Base-by-base conservation (phyloP, 2,113 vertebrate genomes). In the Silurus asotus region DNA sequence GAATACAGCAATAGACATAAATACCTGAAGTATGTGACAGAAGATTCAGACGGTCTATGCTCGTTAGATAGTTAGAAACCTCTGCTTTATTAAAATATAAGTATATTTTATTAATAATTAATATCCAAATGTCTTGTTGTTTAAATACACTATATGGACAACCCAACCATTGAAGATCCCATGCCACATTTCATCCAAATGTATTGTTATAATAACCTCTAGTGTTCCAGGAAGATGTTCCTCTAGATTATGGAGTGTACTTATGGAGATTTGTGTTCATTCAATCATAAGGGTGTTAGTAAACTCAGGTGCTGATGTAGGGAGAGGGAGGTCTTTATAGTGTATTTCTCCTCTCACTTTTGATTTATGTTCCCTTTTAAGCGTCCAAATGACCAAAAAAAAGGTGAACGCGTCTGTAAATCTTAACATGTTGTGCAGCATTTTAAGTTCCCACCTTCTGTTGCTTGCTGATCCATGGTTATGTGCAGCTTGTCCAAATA, bases 391-490 rank as follows among this genome's bases (percentile, higher is more conserved):
- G 23, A 37, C 11, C 67, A 62, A 13, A 74, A 72, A 67, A 74
- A 8, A 55, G 20, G 61, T 62, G 28, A 65, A 83, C 72, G 59
- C 6, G 0, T 53, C 14, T 48, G 72, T 88, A 83, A 82, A 83
- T 72, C 74, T 25, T 10, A 59, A 65, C 49, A 51, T 10, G 53
- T 77, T 67, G 79, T 78, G n/a, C 20, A 77, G 53, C 77, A 83
- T 84, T 82, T 75, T 5, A 72, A 74, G 23, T 28, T 67, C 81
- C 69, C 83, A 70, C 65, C 83, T 86, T 81, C 25, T 83, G 75
- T 62, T 64, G 58, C 59, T 88, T 58, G 75, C 61, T 58, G 37
- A 83, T 79, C 45, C 80, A 53, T 28, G 75, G 65, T 23, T 61
- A n/a, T 53, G 58, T 49, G 20, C 62, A 86, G 11, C 4, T 20